Base-by-base conservation (phyloP, 2,888 invertebrate species). In the Euzetes globulus region DNA sequence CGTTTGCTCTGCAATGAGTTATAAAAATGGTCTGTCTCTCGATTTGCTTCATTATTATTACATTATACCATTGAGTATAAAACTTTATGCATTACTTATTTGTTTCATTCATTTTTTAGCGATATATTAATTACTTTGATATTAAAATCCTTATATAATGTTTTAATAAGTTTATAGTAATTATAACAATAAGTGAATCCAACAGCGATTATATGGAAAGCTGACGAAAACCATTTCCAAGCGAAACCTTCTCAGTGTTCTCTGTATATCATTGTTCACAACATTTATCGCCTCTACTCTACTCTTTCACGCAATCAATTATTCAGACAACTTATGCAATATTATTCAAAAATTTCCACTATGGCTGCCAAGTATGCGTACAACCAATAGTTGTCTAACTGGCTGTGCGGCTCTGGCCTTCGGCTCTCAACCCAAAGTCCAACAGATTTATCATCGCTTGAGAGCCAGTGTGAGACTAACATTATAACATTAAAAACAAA, bases 31-130 rank as follows among this genome's bases (percentile, higher is more conserved):
- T 65, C 19, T 41, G 33, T 27, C 15, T 37, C 27, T 60, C 7
- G 11, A 65, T 65, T 37, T 19, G 33, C 19, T 65, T 65, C 33
- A 70, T 47, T 70, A 70, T 70, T 47, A 70, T 70, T n/a, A 63
- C 19, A 65, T 65, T 47, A 70, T 70, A 70, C 70, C 70, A 70
- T 70, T 25, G 41, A 45, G 70, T 70, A 70, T 45, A 65, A 33
- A 60, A 65, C 3, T n/a, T 33, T 70, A 70, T 47, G 45, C 70
- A 70, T 70, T 70, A 70, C 70, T 70, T 70, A 65, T 65, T 70
- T 70, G 70, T 70, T 70, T 70, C 70, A 47, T 70, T 70, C 37
- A 33, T 15, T 60, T 60, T 60, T 60, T 60, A 60, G 29, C n/a
- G 9, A 60, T 29, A 17, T 60, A 25, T 55, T 55, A 33, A 65